A percentile compares a stretch with the other conserved stretches of the same genome.
Evolutionary conservation across 2,797 vertebrate genomes (phyloP).

Genomic region (Gymnoscopelus braueri): DNA sequence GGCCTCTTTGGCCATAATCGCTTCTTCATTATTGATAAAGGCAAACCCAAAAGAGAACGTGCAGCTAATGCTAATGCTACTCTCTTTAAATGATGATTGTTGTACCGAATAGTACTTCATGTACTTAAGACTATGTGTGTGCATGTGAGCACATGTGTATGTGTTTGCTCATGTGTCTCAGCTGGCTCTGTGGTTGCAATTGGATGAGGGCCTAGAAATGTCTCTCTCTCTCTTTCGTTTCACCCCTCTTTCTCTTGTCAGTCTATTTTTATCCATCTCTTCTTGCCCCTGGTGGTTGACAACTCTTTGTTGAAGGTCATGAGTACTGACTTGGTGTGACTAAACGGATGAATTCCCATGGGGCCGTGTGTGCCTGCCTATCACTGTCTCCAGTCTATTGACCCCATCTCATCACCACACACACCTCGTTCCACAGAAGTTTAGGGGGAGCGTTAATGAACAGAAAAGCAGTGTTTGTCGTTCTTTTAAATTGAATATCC

Average conservation of each 20-base stretch:
- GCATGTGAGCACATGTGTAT: slow-evolving; percentile 6
- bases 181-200: slow-evolving; percentile 50
- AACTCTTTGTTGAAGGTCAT: slow-evolving; percentile 48
- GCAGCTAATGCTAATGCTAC: neutral
- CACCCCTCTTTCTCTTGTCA: slow-evolving; percentile 11
- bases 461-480: too few species aligned
- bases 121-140: slow-evolving; percentile 18
- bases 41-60: slow-evolving; percentile 41
- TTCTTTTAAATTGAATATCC: too few species aligned
- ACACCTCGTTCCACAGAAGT: too few species aligned
- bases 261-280: slow-evolving; percentile 19
- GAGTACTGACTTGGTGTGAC: slow-evolving; percentile 11
- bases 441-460: too few species aligned
- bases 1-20: slow-evolving; percentile 4
- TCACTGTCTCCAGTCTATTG: too few species aligned
- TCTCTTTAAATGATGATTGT: slow-evolving; percentile 45
- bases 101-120: slow-evolving; percentile 54
- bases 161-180: slow-evolving; percentile 29
- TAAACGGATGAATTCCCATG: slow-evolving; percentile 34
- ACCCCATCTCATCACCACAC: too few species aligned
- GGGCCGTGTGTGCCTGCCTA: slow-evolving; percentile 3
- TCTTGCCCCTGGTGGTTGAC: slow-evolving; percentile 36
- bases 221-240: neutral
- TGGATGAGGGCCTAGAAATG: slow-evolving; percentile 35
- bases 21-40: slow-evolving; percentile 39